Conservation (phyloP, 2,888 invertebrate species). For the Pheosia gnoma region DNA sequence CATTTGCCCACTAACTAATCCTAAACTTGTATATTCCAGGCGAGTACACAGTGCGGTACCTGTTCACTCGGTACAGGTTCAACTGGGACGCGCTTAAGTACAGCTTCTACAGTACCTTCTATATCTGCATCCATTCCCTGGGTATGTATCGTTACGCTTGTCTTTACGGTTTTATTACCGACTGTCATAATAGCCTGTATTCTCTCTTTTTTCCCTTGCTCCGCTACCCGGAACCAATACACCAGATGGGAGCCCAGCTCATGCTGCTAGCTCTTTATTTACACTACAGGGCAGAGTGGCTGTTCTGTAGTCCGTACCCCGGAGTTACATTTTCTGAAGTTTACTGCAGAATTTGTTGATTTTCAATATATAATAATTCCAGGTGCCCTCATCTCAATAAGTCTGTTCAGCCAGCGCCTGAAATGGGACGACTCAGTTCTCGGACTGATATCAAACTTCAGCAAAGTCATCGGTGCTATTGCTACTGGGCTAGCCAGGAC, state of each 20-base stretch:
- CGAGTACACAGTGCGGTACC: slow-evolving; percentile 70
- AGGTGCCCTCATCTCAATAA: slow-evolving; percentile 74
- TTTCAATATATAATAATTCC: slow-evolving; percentile 25
- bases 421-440: slow-evolving; percentile 71
- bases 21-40: slow-evolving; percentile 55
- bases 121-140: slow-evolving; percentile 64
- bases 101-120: slow-evolving; percentile 73
- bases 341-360: slow-evolving; percentile 7
- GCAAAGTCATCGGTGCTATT: slow-evolving; percentile 64
- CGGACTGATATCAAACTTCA: slow-evolving; percentile 66
- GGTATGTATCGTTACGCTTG: slow-evolving; percentile 51
- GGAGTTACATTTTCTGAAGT: too few species aligned
- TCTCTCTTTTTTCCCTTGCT: too few species aligned
- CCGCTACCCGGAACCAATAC: too few species aligned
- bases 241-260: too few species aligned
- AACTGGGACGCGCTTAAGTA: slow-evolving; percentile 80
- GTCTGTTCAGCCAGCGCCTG: slow-evolving; percentile 65
- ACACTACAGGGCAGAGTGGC: too few species aligned
- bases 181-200: too few species aligned
- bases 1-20: not conserved
- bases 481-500: slow-evolving; percentile 63
- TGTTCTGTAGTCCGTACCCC: too few species aligned
- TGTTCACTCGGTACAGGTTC: slow-evolving; percentile 75
- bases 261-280: too few species aligned
- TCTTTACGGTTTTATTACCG: too few species aligned